Evolutionary conservation across 2,113 vertebrate species (phyloP), one percentile per base, ranked within the genome.

Genomic region (Boleophthalmus pectinirostris): DNA sequence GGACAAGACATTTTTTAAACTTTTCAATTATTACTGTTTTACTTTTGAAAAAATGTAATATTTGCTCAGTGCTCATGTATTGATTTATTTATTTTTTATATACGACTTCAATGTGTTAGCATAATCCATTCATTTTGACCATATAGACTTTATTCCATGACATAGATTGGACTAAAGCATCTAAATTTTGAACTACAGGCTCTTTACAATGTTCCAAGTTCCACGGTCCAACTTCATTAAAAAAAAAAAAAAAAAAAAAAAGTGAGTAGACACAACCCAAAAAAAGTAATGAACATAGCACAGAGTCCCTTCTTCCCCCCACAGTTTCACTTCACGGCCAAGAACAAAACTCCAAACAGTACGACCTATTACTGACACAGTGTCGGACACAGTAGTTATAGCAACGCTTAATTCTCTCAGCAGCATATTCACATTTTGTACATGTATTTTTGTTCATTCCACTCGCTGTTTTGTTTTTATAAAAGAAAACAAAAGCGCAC

Each of bases 361-460:
- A 84, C 72, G 85, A 66, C 81, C 81, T 78, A 84, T 75, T 78
- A 77, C 68, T 11, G 70, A 88, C 83, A 82, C 82, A 87, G 87
- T 85, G 84, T 81, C 12, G 61, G 82, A 88, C 80, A 88, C 77
- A 87, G 82, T 72, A 73, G 77, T 81, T 75, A 81, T 33, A 38
- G 80, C 35, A 3, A 82, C 47, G 70, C 81, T 74, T 84, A 73
- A 82, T 87, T 90, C 84, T 74, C 80, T 83, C 87, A 78, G 86
- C 73, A 89, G 82, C 88, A 82, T 90, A 90, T 88, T 91, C 86
- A 89, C 88, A 91, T 90, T 64, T 91, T 92, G 74, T 91, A 90
- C 87, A 86, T 35, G 20, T 86, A 79, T 86, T 87, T 79, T 85
- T 90, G 84, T 82, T 88, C 86, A 87, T 89, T 88, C 82, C 87